Evolutionary conservation across 2,888 invertebrate species (phyloP).

Genomic region (Crepidodera aurea): DNA sequence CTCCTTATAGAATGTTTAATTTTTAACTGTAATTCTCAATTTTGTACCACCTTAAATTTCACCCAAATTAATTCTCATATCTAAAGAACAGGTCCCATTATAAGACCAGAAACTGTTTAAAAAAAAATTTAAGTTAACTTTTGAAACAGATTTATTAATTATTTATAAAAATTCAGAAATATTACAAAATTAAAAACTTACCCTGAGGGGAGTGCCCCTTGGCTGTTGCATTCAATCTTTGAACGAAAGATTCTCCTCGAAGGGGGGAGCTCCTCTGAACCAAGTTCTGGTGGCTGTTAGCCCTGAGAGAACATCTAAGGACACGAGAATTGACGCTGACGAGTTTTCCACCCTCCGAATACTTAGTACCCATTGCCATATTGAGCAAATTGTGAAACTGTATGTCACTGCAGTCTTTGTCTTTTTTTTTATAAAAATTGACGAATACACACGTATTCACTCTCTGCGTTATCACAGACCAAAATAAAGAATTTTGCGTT

Average conservation of each 20-base stretch:
- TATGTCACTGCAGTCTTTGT: constrained; percentile 36
- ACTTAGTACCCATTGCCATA: constrained; percentile 55
- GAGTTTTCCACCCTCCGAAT: constrained; percentile 49
- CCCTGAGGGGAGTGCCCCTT: constrained; percentile 38
- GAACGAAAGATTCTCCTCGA: constrained; percentile 35
- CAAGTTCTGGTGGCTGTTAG: constrained; percentile 34
- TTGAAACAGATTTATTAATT: no score
- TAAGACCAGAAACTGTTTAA: no score
- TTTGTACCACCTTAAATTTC: no score
- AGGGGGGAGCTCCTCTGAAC: constrained; percentile 38
- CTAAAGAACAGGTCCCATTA: no score
- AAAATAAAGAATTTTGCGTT: constrained; percentile 57
- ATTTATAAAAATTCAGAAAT: no score
- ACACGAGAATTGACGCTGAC: constrained; percentile 36
- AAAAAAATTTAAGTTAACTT: no score
- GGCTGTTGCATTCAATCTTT: constrained; percentile 45
- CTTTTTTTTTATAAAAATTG: constrained; percentile 35
- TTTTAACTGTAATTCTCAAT: no score
- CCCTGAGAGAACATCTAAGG: constrained; percentile 33
- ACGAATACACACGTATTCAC: constrained; percentile 24
- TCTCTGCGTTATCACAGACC: constrained; percentile 56
- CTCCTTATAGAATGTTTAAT: no score
- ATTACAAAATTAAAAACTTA: constrained; percentile 3
- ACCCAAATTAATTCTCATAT: no score
- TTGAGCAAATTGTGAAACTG: constrained; percentile 31